Percentiles rank a stretch among this genome's conserved stretches.
phyloP scores from a whole-genome alignment of 2,888 invertebrate species.

The Reticulitermes lucifugus region DNA sequence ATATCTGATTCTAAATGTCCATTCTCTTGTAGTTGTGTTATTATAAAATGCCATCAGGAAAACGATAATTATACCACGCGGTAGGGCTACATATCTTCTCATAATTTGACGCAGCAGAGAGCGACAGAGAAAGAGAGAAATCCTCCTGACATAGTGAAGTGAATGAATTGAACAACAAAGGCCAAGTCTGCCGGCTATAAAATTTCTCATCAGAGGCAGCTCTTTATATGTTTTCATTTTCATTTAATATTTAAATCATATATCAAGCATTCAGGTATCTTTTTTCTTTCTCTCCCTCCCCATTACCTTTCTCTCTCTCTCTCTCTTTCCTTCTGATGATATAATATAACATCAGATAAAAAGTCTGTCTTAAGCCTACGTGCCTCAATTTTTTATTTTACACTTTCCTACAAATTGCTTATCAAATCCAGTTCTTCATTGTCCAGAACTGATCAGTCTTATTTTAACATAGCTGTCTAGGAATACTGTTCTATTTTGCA shows the following conservation, averaged over 20 bases:
- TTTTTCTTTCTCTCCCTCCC: background rate
- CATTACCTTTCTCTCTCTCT: background rate
- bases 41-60: constrained; percentile 37
- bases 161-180: constrained; percentile 30
- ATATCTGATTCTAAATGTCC: constrained; percentile 36
- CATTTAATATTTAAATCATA: constrained; percentile 31
- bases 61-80: constrained; percentile 38
- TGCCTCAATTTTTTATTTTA: too few species aligned
- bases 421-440: background rate
- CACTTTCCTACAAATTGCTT: background rate
- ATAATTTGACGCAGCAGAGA: constrained; percentile 40
- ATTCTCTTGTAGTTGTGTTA: constrained; percentile 34
- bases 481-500: too few species aligned
- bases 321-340: background rate
- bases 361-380: background rate
- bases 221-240: constrained; percentile 17
- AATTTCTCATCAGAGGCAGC: constrained; percentile 24
- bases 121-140: background rate
- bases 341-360: background rate
- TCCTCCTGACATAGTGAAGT: constrained; percentile 24
- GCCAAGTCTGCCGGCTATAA: constrained; percentile 21
- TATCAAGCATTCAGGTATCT: background rate
- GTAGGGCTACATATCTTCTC: constrained; percentile 37
- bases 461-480: too few species aligned
- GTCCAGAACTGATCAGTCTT: too few species aligned